Base-by-base conservation (phyloP, 2,797 vertebrate genomes). In the Acropternis orthonyx region DNA sequence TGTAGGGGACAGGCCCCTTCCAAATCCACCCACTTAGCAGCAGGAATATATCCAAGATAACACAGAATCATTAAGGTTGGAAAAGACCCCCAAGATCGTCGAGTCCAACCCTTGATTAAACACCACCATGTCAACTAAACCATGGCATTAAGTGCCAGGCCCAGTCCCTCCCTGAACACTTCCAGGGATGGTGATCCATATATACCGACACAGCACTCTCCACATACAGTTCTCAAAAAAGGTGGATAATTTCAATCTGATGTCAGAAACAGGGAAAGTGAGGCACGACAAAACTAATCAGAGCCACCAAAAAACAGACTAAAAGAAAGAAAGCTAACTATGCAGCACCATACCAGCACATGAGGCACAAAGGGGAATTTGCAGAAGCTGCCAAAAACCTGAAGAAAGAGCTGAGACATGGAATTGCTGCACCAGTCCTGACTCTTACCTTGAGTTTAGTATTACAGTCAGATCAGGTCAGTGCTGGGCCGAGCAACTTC, bases 391-490 rank as follows among this genome's bases (percentile, higher is more conserved):
- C 39, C 71, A 91, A 67, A 59, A 92, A 32, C 21, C 34, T 46
- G 24, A 80, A 87, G 63, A 34, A 85, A 91, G 44, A 72, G 54
- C n/a, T 49, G 58, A 94, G 76, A 28, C 16, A 9, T 10, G 14
- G 23, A 85, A 66, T 10, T 1, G 4, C 21, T 28, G 18, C 34
- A 36, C n/a, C 30, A 87, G 62, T 37, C 55, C 68, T 23, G 26
- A 61, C 46, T 68, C 46, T 59, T 49, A 77, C 82, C 85, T 91
- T 77, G 39, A 44, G 81, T 89, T 95, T 65, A 91, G 28, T 78
- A 39, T 84, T 89, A 82, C 75, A 41, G 63, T 66, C 74, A 90
- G 52, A 85, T 69, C 77, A 68, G 79, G 89, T 61, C 94, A 91
- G 74, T 2, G 0, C 24, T 16, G 67, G 76, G 55, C 54, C 73